Evolutionary conservation across 2,888 invertebrate species (phyloP), one percentile per base, ranked within the genome.

Genomic region (Cerceris rybyensis): DNA sequence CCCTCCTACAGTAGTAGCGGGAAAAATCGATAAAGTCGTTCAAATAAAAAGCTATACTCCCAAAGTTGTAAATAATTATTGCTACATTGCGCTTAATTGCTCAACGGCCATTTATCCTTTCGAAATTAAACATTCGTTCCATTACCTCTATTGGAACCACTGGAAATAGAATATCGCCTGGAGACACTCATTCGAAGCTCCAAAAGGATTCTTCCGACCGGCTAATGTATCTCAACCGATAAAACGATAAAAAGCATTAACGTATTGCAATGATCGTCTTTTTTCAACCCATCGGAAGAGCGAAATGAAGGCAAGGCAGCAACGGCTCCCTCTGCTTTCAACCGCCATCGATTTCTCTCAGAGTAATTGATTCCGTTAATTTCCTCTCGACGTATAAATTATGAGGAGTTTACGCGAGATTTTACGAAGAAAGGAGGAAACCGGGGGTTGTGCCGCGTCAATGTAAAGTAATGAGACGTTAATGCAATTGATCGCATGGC

Each of bases 21-120:
- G 49, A n/a, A 17, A 11, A 70, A 65, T 43, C 68, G 71, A 75
- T 63, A 78, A 71, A 73, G 54, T 59, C 55, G 46, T 41, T 43
- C 63, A 49, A 43, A 50, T 52, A 69, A 76, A 76, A 73, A 68
- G 55, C 55, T 68, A 14, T 49, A 28, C 13, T 28, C 61, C 6
- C 16, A 8, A 16, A 68, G 11, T 13, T 39, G 39, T 59, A 41
- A 59, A 59, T 59, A 41, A 14, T 39, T 2, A 46, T 46, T 46
- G 46, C 13, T 28, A 28, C 28, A 28, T 28, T 28, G 28, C 28
- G 4, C 2, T 28, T 28, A 28, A 28, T 1, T 28, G 28, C 4
- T 28, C 28, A 28, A 2, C 28, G 28, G 28, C 28, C 28, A 28
- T 28, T 28, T 28, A 28, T 28, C 28, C 2, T 28, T 4, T 28